These are phyloP conservation scores for Tetranychus urticae DNA, from an alignment of 1,140 invertebrate species.

Conservation along the genomic window DNA sequence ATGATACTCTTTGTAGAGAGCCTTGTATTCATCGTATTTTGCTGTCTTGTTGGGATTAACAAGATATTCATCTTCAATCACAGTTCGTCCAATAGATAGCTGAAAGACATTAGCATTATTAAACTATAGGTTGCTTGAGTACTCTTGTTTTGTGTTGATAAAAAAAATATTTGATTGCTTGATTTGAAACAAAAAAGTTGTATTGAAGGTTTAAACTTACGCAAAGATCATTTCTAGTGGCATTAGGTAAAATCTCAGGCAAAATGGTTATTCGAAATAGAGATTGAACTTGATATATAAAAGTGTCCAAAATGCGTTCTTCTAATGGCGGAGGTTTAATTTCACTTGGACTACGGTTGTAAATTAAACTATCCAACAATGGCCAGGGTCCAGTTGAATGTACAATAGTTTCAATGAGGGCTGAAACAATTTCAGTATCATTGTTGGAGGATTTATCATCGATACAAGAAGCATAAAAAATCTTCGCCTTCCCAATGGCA, in stretches of 20 bases:
- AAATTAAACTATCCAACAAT: constrained; percentile 16
- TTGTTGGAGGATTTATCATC: constrained; percentile 16
- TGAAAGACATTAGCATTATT: constrained; percentile 7
- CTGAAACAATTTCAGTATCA: constrained; percentile 17
- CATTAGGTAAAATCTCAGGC: constrained; percentile 9
- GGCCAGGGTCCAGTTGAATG: constrained; percentile 24
- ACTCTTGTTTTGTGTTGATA: no score
- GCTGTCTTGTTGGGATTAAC: constrained; percentile 15
- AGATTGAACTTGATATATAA: constrained; percentile 26
- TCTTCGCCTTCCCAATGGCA: constrained; percentile 23
- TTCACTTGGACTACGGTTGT: background rate
- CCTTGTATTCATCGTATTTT: constrained; percentile 11
- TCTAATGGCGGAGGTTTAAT: constrained; percentile 13
- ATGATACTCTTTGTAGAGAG: background rate
- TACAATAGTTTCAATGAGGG: constrained; percentile 19
- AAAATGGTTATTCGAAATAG: constrained; percentile 27
- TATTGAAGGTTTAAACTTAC: background rate
- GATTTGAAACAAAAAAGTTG: background rate
- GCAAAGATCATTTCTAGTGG: background rate
- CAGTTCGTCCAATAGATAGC: constrained; percentile 21
- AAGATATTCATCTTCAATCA: constrained; percentile 20
- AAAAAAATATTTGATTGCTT: no score
- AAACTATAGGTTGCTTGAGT: no score
- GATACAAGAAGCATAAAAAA: constrained; percentile 28
- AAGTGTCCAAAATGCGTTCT: constrained; percentile 24